Evolutionary conservation across 2,797 vertebrate genomes (phyloP).

Genomic region (Cuculus canorus): DNA sequence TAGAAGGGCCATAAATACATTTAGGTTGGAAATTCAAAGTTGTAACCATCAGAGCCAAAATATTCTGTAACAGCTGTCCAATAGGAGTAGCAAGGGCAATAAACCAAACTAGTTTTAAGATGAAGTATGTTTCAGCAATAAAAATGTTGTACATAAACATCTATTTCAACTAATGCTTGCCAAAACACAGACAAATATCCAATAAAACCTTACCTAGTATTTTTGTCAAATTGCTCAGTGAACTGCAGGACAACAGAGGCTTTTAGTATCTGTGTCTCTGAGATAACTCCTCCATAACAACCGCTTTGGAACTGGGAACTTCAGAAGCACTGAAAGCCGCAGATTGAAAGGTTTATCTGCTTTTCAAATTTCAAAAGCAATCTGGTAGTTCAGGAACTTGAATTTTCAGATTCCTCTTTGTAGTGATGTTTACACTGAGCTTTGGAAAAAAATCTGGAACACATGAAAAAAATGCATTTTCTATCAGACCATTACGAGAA

Average conservation of each 20-base stretch:
- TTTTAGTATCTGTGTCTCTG: background rate
- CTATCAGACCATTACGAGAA: background rate
- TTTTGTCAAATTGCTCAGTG: background rate
- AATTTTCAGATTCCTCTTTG: background rate
- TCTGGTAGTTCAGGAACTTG: background rate
- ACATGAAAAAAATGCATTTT: background rate
- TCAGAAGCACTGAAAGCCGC: background rate
- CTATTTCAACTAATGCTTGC: conserved; percentile 19
- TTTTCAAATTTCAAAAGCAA: background rate
- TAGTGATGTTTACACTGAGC: background rate
- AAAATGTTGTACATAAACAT: conserved; percentile 30
- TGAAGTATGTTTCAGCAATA: conserved; percentile 2
- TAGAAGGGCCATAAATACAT: background rate
- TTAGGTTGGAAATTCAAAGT: background rate
- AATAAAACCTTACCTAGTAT: background rate
- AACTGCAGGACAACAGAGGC: background rate
- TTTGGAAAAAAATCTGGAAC: background rate
- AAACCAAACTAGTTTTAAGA: conserved; percentile 18
- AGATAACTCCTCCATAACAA: background rate
- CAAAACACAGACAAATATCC: conserved; percentile 8
- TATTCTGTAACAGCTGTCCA: background rate
- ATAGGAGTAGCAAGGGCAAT: background rate
- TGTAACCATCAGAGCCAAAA: background rate
- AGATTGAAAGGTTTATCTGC: background rate
- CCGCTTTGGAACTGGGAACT: background rate